These are phyloP conservation scores for Hypsibius dujardini DNA, from an alignment of 1,140 invertebrate genomes.

Conservation along the genomic window DNA sequence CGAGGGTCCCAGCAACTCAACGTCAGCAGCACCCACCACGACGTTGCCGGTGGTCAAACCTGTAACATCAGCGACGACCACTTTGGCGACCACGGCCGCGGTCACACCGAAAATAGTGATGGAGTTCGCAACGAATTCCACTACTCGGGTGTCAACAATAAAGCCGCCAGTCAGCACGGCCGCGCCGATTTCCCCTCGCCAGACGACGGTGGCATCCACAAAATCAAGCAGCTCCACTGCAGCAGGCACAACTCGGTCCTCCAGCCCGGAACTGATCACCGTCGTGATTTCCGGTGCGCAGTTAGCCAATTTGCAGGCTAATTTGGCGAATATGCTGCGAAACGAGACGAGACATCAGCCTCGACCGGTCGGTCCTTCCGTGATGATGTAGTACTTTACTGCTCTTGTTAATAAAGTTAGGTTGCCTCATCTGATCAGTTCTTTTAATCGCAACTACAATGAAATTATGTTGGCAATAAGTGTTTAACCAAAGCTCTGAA, in stretches of 20 bases:
- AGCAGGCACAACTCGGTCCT: neutral
- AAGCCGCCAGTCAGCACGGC: too few relatives aligned
- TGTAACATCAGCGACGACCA: neutral
- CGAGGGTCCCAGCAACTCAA: too few relatives aligned
- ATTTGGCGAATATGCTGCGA: neutral
- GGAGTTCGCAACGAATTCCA: neutral
- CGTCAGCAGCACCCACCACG: neutral
- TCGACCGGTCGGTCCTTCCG: neutral
- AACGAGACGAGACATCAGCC: neutral
- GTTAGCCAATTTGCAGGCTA: neutral
- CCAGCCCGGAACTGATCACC: neutral
- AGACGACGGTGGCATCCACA: too few relatives aligned
- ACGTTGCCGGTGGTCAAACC: neutral
- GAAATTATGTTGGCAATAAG: too few relatives aligned
- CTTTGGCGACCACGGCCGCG: neutral
- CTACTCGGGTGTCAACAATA: too few relatives aligned
- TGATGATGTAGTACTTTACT: conserved; percentile 4
- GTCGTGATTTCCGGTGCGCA: neutral
- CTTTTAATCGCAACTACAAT: too few relatives aligned
- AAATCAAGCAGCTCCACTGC: too few relatives aligned
- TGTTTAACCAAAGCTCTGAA: too few relatives aligned
- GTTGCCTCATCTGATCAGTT: too few relatives aligned
- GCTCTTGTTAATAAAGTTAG: too few relatives aligned
- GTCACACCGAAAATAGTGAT: neutral
- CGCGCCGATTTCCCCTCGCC: too few relatives aligned